phyloP scores from a whole-genome alignment of 1,140 invertebrate genomes.

The Aphaenogaster ashmeadi region DNA sequence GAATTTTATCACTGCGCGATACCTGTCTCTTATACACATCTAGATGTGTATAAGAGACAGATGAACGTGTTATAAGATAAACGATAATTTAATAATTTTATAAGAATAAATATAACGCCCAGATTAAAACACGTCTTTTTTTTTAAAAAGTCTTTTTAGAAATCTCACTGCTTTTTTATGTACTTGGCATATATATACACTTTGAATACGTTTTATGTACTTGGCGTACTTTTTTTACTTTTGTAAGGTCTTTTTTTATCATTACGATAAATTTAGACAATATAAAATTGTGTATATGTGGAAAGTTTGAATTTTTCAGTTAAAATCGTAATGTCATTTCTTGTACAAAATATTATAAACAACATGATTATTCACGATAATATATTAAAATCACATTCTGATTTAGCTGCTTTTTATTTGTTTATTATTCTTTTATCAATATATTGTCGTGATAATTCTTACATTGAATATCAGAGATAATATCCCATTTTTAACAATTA shows the following conservation, averaged over 20 bases:
- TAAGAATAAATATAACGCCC: background rate
- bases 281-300: no score
- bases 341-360: conserved; percentile 7
- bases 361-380: background rate
- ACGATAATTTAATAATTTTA: background rate
- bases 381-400: background rate
- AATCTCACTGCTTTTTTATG: no score
- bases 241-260: background rate
- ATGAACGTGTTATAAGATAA: background rate
- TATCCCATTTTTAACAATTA: conserved; percentile 9
- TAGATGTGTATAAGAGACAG: no score
- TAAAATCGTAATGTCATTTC: conserved; percentile 13
- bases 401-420: background rate
- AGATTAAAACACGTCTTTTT: no score
- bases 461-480: conserved; percentile 1
- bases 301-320: background rate
- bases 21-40: no score
- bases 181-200: no score
- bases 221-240: no score
- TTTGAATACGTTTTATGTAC: no score
- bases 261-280: background rate
- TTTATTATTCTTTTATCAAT: conserved; percentile 20
- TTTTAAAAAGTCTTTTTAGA: no score
- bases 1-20: no score
- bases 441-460: conserved; percentile 2